These are phyloP conservation scores for Cranoglanis bouderius DNA, from an alignment of 2,113 vertebrate genomes.

Conservation along the genomic window DNA sequence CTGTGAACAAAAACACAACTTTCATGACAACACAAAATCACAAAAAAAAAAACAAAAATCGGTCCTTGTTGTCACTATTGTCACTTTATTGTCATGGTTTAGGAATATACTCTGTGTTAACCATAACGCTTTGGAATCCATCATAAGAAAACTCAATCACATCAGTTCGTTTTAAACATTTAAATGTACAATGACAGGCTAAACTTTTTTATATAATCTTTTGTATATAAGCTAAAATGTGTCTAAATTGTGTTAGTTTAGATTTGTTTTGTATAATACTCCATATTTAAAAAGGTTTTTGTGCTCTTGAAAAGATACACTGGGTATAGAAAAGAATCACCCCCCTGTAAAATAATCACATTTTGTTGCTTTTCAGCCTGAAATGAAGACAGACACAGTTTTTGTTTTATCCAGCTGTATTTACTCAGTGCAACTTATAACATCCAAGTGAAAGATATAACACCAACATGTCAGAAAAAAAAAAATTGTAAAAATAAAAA, in stretches of 20 bases:
- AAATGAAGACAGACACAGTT: no score
- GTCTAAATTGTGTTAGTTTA: no score
- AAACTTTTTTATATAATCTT: not conserved
- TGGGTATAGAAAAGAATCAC: no score
- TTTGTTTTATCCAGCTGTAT: no score
- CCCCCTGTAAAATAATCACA: no score
- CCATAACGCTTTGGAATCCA: not conserved
- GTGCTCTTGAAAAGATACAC: not conserved
- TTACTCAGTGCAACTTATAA: no score
- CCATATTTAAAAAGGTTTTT: not conserved
- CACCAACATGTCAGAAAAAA: no score
- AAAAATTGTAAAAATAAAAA: no score
- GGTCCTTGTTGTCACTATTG: not conserved
- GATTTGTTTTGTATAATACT: not conserved
- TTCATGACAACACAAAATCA: not conserved
- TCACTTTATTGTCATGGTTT: not conserved
- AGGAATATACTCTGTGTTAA: not conserved
- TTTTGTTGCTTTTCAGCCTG: no score
- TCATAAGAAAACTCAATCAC: not conserved
- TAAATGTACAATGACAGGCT: not conserved
- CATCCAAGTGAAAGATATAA: no score
- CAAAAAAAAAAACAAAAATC: not conserved
- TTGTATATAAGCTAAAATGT: not conserved
- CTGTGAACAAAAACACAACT: slow-evolving; percentile 8
- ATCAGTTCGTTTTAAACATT: not conserved